These are phyloP conservation scores for Pemphredon lugubris DNA, from an alignment of 2,888 invertebrate genomes.

Conservation along the genomic window DNA sequence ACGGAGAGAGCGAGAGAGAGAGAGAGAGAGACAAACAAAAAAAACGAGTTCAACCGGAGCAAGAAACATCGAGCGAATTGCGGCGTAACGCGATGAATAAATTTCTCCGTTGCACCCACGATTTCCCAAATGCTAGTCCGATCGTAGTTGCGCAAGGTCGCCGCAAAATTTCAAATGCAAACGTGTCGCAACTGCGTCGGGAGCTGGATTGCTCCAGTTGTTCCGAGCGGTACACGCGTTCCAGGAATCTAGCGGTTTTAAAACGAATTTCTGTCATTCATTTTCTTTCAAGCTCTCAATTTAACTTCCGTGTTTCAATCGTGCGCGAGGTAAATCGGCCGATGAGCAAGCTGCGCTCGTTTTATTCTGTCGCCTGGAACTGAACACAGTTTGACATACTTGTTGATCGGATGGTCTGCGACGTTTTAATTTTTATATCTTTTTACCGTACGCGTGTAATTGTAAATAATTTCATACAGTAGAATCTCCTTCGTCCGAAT, in stretches of 20 bases:
- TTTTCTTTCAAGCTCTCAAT: conserved; percentile 20
- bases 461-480: too few relatives aligned
- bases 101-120: conserved; percentile 42
- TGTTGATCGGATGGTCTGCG: too few relatives aligned
- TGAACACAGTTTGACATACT: too few relatives aligned
- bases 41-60: not conserved
- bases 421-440: too few relatives aligned
- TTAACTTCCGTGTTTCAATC: too few relatives aligned
- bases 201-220: conserved; percentile 32
- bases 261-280: conserved; percentile 16
- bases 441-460: too few relatives aligned
- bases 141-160: conserved; percentile 49
- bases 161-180: conserved; percentile 56
- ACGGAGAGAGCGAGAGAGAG: not conserved
- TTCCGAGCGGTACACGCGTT: conserved; percentile 20
- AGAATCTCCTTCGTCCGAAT: too few relatives aligned
- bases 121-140: conserved; percentile 48
- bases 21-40: not conserved
- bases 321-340: conserved; percentile 6
- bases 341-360: not conserved
- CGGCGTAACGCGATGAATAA: conserved; percentile 20
- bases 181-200: conserved; percentile 41
- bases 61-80: conserved; percentile 11
- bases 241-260: conserved; percentile 22
- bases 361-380: too few relatives aligned